Percentiles rank a stretch among this genome's conserved stretches.
phyloP scores from a whole-genome alignment of 1,140 invertebrate species.

The Dysdera silvatica region DNA sequence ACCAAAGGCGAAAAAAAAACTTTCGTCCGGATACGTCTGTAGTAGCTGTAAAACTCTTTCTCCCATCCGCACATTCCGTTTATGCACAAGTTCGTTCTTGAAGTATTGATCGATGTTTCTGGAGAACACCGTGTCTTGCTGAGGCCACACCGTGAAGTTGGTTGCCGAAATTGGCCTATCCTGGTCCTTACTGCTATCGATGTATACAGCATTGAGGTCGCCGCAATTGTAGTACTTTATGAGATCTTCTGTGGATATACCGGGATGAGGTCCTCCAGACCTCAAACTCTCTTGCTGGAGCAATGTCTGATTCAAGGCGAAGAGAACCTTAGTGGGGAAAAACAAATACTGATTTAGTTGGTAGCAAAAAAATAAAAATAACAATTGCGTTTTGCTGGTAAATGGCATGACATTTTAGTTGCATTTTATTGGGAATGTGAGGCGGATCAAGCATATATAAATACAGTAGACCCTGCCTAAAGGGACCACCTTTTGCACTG shows the following conservation, averaged over 20 bases:
- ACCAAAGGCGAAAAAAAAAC: constrained; percentile 54
- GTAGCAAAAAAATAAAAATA: no score
- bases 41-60: constrained; percentile 46
- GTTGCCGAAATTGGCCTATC: no score
- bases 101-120: constrained; percentile 50
- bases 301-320: constrained; percentile 51
- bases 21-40: constrained; percentile 45
- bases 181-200: constrained; percentile 41
- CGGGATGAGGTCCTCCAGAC: constrained; percentile 33
- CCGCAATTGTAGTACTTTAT: constrained; percentile 53
- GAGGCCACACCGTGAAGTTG: no score
- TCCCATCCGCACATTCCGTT: constrained; percentile 51
- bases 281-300: constrained; percentile 47
- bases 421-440: no score
- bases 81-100: constrained; percentile 49
- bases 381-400: no score
- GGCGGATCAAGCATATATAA: no score
- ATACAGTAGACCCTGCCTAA: no score
- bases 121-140: constrained; percentile 42
- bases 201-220: constrained; percentile 49
- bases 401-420: no score
- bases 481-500: no score
- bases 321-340: no score
- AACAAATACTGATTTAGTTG: no score
- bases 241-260: constrained; percentile 48